A percentile compares a stretch with the other conserved stretches of the same genome.
Evolutionary conservation across 2,797 vertebrate genomes (phyloP).

Genomic region (Anguilla marmorata): DNA sequence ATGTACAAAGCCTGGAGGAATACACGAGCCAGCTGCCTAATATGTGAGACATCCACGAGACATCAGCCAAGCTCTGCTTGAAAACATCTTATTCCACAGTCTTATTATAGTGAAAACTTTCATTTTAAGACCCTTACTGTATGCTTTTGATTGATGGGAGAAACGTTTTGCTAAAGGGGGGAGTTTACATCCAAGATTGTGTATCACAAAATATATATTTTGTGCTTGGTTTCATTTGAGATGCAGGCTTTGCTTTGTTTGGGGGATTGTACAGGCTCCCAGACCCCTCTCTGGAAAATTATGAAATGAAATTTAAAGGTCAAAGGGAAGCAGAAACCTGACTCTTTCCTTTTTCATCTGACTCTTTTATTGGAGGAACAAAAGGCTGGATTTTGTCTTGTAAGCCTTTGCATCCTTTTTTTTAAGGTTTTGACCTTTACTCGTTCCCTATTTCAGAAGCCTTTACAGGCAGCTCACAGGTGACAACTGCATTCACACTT

Average conservation of each 20-base stretch:
- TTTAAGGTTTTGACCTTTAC: slow-evolving; percentile 14
- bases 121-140: neutral
- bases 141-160: neutral
- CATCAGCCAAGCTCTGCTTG: neutral
- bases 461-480: neutral
- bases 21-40: neutral
- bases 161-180: neutral
- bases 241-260: slow-evolving; percentile 4
- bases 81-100: neutral
- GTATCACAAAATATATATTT: neutral
- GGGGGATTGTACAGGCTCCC: neutral
- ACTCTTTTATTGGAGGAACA: neutral
- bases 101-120: neutral
- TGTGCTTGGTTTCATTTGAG: neutral
- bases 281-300: neutral
- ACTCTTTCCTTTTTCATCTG: neutral
- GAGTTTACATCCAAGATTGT: neutral
- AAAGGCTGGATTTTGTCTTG: neutral
- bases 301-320: slow-evolving; percentile 26
- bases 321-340: neutral
- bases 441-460: neutral
- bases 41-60: neutral
- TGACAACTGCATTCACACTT: too few relatives aligned
- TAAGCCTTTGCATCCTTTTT: neutral
- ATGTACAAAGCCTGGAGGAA: neutral